These are phyloP conservation scores for Lapara coniferarum DNA, from an alignment of 2,888 invertebrate species.

Conservation along the genomic window DNA sequence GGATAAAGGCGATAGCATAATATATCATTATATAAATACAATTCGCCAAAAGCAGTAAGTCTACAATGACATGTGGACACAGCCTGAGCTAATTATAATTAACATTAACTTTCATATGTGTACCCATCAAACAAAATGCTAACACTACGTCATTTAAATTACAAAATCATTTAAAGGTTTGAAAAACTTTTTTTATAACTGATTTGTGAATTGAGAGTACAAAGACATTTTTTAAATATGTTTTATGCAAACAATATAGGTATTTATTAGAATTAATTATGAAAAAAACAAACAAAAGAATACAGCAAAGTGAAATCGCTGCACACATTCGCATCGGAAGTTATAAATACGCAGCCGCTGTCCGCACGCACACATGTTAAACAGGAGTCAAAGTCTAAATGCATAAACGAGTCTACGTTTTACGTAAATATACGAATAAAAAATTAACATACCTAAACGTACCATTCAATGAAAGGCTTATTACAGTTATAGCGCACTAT, in stretches of 20 bases:
- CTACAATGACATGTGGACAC: no score
- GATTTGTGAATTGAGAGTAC: no score
- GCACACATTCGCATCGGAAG: constrained; percentile 51
- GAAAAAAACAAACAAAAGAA: constrained; percentile 16
- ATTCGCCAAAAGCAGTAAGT: no score
- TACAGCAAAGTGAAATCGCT: constrained; percentile 46
- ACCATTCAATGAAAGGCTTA: not conserved
- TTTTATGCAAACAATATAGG: no score
- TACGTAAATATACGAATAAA: constrained; percentile 42
- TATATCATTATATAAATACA: no score
- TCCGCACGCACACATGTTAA: constrained; percentile 58
- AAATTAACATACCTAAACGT: not conserved
- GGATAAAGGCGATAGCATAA: no score
- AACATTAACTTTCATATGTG: not conserved
- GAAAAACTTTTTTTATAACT: no score
- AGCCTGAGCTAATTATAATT: no score
- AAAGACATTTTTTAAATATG: no score
- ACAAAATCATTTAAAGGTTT: no score
- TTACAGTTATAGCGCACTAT: not conserved
- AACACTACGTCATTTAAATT: not conserved
- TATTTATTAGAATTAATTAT: no score
- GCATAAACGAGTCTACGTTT: constrained; percentile 47
- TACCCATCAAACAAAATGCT: not conserved
- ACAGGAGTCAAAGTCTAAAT: constrained; percentile 80
- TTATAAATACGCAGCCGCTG: constrained; percentile 57